Evolutionary conservation across 2,888 invertebrate species (phyloP), one percentile per base, ranked within the genome.

Genomic region (Arrhopalites spinosus): DNA sequence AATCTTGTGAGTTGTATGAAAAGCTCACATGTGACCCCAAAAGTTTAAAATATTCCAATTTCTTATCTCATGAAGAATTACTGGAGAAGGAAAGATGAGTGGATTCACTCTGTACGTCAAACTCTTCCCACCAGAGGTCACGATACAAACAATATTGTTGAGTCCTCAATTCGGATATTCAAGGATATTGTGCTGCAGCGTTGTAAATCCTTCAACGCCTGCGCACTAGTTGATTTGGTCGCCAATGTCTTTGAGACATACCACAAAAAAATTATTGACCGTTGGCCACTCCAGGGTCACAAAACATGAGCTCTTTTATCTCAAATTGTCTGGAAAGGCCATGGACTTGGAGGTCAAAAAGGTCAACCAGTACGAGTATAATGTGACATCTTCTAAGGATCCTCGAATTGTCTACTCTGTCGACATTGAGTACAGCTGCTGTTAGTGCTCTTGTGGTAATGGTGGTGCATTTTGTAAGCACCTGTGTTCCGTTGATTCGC

Each of bases 221-320:
- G 50, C 15, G 50, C 50, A 5, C 17, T 50, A 3, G 50, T 50
- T 15, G 50, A 50, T 50, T 50, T 50, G 3, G 2, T 50, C n/a
- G 50, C 17, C 3, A 5, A 50, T 50, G 50, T 50, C 3, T 50
- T 50, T 50, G 50, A 50, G 50, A n/a, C 50, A 15, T 50, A 50
- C 50, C 50, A 50, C n/a, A 50, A 50, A 50, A 50, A 50, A 50
- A 17, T 50, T 50, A 15, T 50, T n/a, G 50, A 50, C 50, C n/a
- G 3, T 50, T 50, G 50, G 7, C 50, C 15, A 50, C 50, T n/a
- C 17, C 7, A 50, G 8, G n/a, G 17, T n/a, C 50, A 50, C 50
- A 5, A 50, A 50, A 17, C 50, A 15, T 50, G 50, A 50, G 50
- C 50, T n/a, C 2, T 3, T 50, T n/a, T 50, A 50, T 17, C n/a